A percentile compares a stretch with the other conserved stretches of the same genome.
Conservation (phyloP, 2,113 vertebrate genomes). For the Oxyruncus cristatus region DNA sequence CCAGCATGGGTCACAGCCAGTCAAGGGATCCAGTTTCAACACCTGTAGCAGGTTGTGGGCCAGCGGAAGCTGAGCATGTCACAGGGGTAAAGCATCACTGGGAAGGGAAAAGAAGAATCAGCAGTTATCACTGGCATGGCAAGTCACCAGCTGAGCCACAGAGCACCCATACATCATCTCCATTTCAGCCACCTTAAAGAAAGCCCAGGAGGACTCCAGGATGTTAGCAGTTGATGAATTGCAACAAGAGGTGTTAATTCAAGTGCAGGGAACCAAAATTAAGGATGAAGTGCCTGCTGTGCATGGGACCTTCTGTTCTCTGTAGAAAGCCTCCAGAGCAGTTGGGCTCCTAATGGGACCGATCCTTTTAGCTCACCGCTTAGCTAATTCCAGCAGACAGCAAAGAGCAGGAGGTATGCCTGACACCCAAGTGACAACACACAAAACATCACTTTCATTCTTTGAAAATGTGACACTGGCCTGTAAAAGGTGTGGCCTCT, state of each 20-base stretch:
- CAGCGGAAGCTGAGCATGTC: background rate
- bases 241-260: background rate
- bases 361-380: background rate
- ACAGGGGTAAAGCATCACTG: background rate
- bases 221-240: background rate
- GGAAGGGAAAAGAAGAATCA: background rate
- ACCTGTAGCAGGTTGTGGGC: background rate
- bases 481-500: background rate
- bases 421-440: background rate
- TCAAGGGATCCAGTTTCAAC: constrained; percentile 47
- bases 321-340: background rate
- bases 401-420: background rate
- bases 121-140: background rate
- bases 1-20: background rate
- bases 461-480: background rate
- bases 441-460: background rate
- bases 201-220: background rate
- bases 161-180: background rate
- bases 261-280: background rate
- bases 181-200: background rate
- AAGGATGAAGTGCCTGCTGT: background rate
- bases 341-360: background rate
- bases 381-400: background rate
- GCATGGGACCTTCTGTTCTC: background rate
- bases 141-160: background rate